phyloP scores from a whole-genome alignment of 2,888 invertebrate species.

The Chironomus tentans region DNA sequence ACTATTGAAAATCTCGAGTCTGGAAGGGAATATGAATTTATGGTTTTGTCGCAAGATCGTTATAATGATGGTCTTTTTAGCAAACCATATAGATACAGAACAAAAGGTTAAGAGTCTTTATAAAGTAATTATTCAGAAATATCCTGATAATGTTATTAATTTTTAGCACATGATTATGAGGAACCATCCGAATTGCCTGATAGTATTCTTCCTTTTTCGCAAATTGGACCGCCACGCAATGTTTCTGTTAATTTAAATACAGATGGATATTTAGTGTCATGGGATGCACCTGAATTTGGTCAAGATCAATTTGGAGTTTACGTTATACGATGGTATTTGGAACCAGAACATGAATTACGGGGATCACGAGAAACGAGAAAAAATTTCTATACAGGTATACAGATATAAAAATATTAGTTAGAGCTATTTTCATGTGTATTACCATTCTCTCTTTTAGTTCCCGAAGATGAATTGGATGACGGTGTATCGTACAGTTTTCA shows the following conservation, averaged over 20 bases:
- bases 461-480: constrained; percentile 61
- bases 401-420: too few relatives aligned
- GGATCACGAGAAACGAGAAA: constrained; percentile 60
- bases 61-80: constrained; percentile 86
- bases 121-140: constrained; percentile 12
- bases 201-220: constrained; percentile 35
- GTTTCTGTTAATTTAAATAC: constrained; percentile 47
- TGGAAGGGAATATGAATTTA: constrained; percentile 76
- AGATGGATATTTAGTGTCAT: constrained; percentile 67
- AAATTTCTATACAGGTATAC: constrained; percentile 52
- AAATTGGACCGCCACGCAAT: constrained; percentile 55
- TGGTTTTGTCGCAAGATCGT: constrained; percentile 80
- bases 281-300: constrained; percentile 57
- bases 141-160: neutral
- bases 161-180: constrained; percentile 10
- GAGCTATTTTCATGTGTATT: neutral
- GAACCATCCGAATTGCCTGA: neutral
- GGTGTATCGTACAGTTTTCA: constrained; percentile 65
- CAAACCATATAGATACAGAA: constrained; percentile 65
- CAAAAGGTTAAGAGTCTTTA: constrained; percentile 45
- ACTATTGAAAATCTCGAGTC: constrained; percentile 68
- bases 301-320: constrained; percentile 51
- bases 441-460: constrained; percentile 30
- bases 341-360: constrained; percentile 53
- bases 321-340: constrained; percentile 60